These are phyloP conservation scores for Fulica atra DNA, from an alignment of 2,113 vertebrate species.

Conservation along the genomic window DNA sequence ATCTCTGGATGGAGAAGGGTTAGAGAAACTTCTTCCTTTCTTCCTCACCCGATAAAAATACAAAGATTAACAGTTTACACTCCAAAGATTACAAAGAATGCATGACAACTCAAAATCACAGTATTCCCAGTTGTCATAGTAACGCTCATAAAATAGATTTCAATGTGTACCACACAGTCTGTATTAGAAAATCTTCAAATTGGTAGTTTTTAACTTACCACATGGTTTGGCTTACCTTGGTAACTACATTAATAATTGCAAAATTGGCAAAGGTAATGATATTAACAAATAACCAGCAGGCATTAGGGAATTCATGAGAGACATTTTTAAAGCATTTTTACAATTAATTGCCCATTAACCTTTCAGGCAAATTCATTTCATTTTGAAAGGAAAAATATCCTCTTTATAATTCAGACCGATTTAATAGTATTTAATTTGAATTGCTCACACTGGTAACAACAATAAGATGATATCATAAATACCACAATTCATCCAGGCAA, in stretches of 20 bases:
- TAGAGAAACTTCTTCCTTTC: constrained; percentile 1
- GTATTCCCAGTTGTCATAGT: not conserved
- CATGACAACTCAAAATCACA: not conserved
- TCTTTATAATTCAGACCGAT: not conserved
- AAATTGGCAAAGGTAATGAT: not conserved
- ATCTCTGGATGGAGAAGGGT: not conserved
- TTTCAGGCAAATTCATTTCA: not conserved
- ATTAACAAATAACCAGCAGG: not conserved
- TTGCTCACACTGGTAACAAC: not conserved
- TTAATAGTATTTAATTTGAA: not conserved
- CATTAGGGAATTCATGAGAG: not conserved
- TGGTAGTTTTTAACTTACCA: not conserved
- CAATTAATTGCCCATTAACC: not conserved
- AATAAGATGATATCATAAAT: not conserved
- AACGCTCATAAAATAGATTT: not conserved
- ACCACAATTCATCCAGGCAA: not conserved
- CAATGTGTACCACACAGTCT: not conserved
- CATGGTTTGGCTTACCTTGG: not conserved
- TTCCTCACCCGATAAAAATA: not conserved
- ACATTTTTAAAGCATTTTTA: constrained; percentile 5
- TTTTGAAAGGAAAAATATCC: not conserved
- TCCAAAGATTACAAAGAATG: not conserved
- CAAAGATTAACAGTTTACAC: not conserved
- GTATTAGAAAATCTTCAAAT: not conserved
- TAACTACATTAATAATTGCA: not conserved